These are phyloP conservation scores for Solen grandis DNA, from an alignment of 1,140 invertebrate species.

Conservation along the genomic window DNA sequence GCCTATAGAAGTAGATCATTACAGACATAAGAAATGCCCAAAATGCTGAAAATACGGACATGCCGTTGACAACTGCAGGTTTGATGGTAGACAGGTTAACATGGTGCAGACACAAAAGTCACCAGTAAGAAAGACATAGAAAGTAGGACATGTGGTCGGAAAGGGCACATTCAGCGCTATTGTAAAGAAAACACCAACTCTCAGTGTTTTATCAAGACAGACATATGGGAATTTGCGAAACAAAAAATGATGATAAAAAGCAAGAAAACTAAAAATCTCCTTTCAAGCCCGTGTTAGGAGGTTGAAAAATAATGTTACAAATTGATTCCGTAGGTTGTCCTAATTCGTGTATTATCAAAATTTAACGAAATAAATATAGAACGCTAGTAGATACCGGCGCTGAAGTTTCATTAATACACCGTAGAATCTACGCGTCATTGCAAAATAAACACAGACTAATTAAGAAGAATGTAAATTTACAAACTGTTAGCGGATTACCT, in stretches of 20 bases:
- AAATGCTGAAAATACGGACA: slow-evolving; percentile 11
- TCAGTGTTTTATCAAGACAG: no score
- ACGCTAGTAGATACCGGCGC: no score
- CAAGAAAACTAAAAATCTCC: slow-evolving; percentile 12
- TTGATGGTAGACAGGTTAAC: neutral
- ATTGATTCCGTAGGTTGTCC: slow-evolving; percentile 19
- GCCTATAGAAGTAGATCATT: slow-evolving; percentile 3
- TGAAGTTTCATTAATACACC: no score
- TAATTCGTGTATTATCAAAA: slow-evolving; percentile 17
- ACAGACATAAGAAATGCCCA: neutral
- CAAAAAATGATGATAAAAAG: neutral
- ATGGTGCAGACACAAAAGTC: no score
- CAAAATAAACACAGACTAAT: no score
- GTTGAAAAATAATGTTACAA: neutral
- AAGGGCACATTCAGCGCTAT: slow-evolving; percentile 4
- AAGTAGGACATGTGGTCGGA: neutral
- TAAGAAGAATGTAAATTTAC: no score
- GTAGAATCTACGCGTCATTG: no score
- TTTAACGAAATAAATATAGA: slow-evolving; percentile 18
- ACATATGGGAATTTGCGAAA: no score
- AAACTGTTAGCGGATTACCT: no score
- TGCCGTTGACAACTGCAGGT: neutral
- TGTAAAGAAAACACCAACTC: slow-evolving; percentile 16
- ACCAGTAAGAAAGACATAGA: no score
- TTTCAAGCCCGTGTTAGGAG: neutral